Conservation (phyloP, 2,797 vertebrate genomes). For the Amniataba percoides region DNA sequence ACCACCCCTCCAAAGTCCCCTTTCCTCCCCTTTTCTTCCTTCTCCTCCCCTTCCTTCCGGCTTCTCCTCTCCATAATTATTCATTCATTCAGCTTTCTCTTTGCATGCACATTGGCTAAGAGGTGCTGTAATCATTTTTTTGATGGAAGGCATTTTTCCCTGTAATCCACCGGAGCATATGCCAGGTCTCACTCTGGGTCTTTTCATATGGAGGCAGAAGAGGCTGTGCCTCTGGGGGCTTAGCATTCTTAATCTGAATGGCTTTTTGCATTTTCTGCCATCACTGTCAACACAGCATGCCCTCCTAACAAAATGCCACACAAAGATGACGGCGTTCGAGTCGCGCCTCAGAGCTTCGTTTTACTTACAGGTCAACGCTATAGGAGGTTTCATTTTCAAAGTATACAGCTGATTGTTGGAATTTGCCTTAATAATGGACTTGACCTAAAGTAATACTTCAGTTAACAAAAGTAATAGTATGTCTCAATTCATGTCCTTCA, state of each 20-base stretch:
- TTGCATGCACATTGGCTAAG: conserved; percentile 68
- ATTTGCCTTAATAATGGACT: conserved; percentile 7
- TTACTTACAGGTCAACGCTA: conserved; percentile 21
- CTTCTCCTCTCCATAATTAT: conserved; percentile 69
- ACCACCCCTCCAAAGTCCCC: conserved; percentile 17
- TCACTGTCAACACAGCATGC: conserved; percentile 49
- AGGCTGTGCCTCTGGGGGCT: conserved; percentile 58
- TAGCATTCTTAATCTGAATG: conserved; percentile 73
- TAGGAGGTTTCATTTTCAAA: conserved; percentile 8
- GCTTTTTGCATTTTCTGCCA: conserved; percentile 59
- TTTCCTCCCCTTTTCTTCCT: conserved; percentile 14
- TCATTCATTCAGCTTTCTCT: conserved; percentile 65
- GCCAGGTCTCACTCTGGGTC: conserved; percentile 70
- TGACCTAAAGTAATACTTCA: conserved; percentile 13
- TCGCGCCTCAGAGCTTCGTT: background rate
- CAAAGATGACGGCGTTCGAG: conserved; percentile 49
- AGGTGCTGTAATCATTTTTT: conserved; percentile 70
- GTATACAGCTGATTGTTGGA: conserved; percentile 5
- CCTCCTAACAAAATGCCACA: conserved; percentile 47
- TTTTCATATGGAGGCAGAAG: conserved; percentile 64
- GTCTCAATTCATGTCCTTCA: too few relatives aligned
- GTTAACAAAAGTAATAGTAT: background rate
- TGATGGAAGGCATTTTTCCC: conserved; percentile 68
- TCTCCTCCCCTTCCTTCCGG: conserved; percentile 32
- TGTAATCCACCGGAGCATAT: conserved; percentile 74